phyloP scores from a whole-genome alignment of 2,797 vertebrate species.

The Paramormyrops hopkinsi region DNA sequence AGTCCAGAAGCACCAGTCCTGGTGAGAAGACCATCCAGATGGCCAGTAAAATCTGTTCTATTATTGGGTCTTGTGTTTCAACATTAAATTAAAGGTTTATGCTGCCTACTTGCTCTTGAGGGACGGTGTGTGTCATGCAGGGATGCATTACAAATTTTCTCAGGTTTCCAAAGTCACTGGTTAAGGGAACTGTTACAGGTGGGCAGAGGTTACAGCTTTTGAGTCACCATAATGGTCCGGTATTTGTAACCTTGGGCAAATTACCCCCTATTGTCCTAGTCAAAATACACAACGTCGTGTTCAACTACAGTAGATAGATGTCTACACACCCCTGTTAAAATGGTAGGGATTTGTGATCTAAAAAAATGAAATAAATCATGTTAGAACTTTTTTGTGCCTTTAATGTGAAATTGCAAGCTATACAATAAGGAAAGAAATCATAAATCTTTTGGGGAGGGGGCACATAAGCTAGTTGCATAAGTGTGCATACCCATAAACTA shows the following conservation, averaged over 20 bases:
- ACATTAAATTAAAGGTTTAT: not conserved
- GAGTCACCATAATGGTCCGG: not conserved
- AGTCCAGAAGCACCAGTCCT: constrained; percentile 56
- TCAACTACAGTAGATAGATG: not conserved
- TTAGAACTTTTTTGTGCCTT: not conserved
- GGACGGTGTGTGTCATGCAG: not conserved
- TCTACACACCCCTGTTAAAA: not conserved
- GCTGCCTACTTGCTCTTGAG: not conserved
- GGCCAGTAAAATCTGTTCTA: not conserved
- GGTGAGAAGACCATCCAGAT: constrained; percentile 44
- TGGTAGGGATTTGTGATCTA: not conserved
- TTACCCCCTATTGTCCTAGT: not conserved
- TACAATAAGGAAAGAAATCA: not conserved
- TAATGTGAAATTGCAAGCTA: not conserved
- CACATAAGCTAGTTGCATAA: not conserved
- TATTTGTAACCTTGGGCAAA: not conserved
- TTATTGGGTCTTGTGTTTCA: not conserved
- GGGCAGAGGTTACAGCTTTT: not conserved
- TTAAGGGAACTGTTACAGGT: not conserved
- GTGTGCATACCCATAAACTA: not conserved
- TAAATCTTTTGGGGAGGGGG: not conserved
- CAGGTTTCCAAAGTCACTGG: not conserved
- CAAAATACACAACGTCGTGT: not conserved
- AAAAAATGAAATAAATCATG: not conserved
- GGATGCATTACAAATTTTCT: not conserved